phyloP scores from a whole-genome alignment of 2,113 vertebrate species.

The Tricholaema leucomelas region DNA sequence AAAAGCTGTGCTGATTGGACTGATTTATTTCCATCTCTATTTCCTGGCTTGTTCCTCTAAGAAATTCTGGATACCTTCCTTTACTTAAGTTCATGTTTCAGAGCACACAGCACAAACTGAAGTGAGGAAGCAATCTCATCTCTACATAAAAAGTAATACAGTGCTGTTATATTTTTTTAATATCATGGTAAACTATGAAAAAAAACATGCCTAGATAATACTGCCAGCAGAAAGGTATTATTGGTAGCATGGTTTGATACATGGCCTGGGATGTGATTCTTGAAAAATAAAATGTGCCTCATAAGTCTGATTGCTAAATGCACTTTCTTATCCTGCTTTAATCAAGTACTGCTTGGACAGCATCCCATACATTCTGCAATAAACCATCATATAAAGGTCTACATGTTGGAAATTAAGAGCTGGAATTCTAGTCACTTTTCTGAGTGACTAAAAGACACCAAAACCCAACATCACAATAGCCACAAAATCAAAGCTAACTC shows the following conservation, averaged over 20 bases:
- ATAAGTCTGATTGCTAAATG: neutral
- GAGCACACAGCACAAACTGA: neutral
- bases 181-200: neutral
- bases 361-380: neutral
- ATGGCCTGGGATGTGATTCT: neutral
- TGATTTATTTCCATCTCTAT: slow-evolving; percentile 1
- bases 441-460: neutral
- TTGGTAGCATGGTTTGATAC: neutral
- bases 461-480: neutral
- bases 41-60: neutral
- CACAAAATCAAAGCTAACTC: neutral
- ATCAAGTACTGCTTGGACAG: neutral
- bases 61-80: neutral
- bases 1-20: neutral
- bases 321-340: neutral
- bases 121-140: neutral
- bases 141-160: neutral
- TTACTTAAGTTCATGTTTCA: neutral
- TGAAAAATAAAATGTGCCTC: neutral
- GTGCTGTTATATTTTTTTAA: neutral
- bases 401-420: neutral
- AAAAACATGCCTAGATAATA: neutral
- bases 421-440: neutral
- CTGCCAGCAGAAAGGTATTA: neutral
- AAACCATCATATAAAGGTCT: neutral